Evolutionary conservation across 2,113 vertebrate genomes (phyloP).

Genomic region (Melanotaenia duboulayi): DNA sequence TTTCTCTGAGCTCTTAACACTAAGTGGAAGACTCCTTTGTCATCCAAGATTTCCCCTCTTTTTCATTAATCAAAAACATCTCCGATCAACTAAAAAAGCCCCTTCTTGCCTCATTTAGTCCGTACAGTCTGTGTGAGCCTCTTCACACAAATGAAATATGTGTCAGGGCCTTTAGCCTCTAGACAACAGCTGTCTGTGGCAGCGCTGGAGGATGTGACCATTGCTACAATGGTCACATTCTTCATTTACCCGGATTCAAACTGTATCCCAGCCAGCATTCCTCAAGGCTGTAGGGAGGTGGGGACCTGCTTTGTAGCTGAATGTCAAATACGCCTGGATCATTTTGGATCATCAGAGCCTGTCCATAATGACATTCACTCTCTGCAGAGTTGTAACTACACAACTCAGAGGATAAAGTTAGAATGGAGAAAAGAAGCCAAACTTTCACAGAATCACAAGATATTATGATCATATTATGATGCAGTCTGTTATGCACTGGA

Average conservation of each 20-base stretch:
- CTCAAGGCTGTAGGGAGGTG: conserved; percentile 21
- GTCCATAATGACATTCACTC: conserved; percentile 17
- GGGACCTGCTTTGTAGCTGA: conserved; percentile 56
- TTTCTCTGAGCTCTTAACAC: too few relatives aligned
- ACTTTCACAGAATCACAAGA: neutral
- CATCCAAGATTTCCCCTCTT: conserved; percentile 4
- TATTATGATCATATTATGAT: neutral
- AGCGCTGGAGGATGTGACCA: conserved; percentile 42
- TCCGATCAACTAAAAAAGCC: conserved; percentile 13
- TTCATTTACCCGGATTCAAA: conserved; percentile 52
- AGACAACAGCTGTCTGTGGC: conserved; percentile 68
- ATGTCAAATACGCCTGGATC: conserved; percentile 60
- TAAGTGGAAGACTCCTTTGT: neutral
- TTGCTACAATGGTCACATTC: conserved; percentile 67
- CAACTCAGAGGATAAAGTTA: neutral
- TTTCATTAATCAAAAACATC: neutral
- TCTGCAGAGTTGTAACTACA: conserved; percentile 2
- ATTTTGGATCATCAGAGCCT: conserved; percentile 30
- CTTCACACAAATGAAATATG: conserved; percentile 26
- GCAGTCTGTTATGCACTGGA: neutral
- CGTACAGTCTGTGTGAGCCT: conserved; percentile 42
- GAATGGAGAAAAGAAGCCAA: neutral
- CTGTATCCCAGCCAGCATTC: conserved; percentile 67
- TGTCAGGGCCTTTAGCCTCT: conserved; percentile 34
- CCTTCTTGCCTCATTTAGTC: conserved; percentile 6